phyloP scores from a whole-genome alignment of 2,888 invertebrate genomes.

The Eledona agricola region DNA sequence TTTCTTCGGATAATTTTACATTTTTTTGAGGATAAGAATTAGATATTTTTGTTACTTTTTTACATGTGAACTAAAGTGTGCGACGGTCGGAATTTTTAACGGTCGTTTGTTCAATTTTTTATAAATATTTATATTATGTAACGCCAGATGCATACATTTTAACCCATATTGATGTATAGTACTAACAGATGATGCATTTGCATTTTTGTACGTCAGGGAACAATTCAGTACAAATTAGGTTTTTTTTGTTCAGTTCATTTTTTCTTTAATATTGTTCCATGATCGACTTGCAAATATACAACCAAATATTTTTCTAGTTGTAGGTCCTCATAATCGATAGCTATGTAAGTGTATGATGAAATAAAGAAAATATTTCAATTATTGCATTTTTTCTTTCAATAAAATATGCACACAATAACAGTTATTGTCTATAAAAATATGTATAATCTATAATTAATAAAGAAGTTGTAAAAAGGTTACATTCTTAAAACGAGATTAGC shows the following conservation, averaged over 20 bases:
- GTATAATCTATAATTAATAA: neutral
- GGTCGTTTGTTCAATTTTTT: constrained; percentile 22
- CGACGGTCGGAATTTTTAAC: constrained; percentile 3
- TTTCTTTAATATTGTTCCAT: constrained; percentile 43
- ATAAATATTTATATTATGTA: constrained; percentile 29
- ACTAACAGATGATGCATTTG: constrained; percentile 44
- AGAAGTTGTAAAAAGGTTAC: constrained; percentile 5
- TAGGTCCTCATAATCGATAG: constrained; percentile 40
- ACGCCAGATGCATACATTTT: constrained; percentile 24
- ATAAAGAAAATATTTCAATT: constrained; percentile 28
- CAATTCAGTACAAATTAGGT: constrained; percentile 55
- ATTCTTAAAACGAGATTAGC: constrained; percentile 25
- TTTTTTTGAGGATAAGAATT: neutral
- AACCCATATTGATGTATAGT: constrained; percentile 47
- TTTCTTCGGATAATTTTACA: constrained; percentile 8
- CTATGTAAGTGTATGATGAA: constrained; percentile 26
- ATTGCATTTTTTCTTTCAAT: constrained; percentile 19
- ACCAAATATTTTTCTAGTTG: constrained; percentile 60
- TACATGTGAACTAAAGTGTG: neutral
- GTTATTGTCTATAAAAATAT: constrained; percentile 10
- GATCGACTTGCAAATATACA: constrained; percentile 44
- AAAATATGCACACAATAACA: constrained; percentile 19
- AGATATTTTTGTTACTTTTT: constrained; percentile 10
- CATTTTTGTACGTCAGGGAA: constrained; percentile 50
- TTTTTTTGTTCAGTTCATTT: constrained; percentile 38